phyloP scores from a whole-genome alignment of 2,797 vertebrate genomes.

The Poeciliopsis gracilis region DNA sequence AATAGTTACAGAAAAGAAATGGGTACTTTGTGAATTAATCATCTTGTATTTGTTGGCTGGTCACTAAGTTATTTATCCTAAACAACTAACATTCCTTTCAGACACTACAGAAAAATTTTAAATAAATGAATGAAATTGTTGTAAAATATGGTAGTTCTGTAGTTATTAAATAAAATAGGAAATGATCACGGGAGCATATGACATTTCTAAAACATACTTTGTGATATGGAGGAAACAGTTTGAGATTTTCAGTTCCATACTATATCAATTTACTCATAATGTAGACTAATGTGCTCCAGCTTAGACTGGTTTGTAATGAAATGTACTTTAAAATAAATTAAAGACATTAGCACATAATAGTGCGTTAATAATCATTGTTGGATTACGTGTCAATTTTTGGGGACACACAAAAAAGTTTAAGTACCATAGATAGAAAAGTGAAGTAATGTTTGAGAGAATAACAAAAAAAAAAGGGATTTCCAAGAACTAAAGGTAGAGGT shows the following conservation, averaged over 20 bases:
- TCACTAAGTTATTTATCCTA: conserved; percentile 8
- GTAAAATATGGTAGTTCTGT: conserved; percentile 4
- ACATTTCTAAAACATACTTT: background rate
- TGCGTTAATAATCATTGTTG: background rate
- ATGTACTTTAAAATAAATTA: background rate
- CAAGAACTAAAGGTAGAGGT: background rate
- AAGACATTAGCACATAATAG: background rate
- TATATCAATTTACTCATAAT: background rate
- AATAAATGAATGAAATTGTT: background rate
- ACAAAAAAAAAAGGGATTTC: background rate
- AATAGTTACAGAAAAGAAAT: conserved; percentile 20
- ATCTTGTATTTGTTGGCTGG: conserved; percentile 22
- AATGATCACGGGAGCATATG: too few relatives aligned
- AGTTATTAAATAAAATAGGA: background rate
- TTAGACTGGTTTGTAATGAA: background rate
- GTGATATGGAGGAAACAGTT: background rate
- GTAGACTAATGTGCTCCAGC: background rate
- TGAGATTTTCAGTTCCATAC: background rate
- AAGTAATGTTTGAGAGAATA: background rate
- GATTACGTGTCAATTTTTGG: background rate
- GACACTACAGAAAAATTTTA: background rate
- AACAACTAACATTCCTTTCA: conserved; percentile 7
- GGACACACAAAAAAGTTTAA: background rate
- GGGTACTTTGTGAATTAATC: conserved; percentile 17
- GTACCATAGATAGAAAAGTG: background rate